phyloP scores from a whole-genome alignment of 2,888 invertebrate genomes.

The Parthenolecanium corni region DNA sequence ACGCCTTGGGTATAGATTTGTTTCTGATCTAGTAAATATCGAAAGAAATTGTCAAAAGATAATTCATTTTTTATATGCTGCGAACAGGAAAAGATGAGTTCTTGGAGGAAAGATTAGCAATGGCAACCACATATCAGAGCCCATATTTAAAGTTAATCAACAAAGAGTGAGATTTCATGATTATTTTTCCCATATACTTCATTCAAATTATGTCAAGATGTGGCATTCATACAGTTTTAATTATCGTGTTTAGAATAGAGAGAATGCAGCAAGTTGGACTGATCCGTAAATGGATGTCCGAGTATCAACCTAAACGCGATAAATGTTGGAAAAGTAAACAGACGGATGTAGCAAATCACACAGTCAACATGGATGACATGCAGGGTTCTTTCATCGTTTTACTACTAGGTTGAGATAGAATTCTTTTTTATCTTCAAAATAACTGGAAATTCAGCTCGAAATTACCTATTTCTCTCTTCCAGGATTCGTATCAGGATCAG shows the following conservation, averaged over 20 bases:
- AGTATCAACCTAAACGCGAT: constrained; percentile 64
- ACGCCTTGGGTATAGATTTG: constrained; percentile 50
- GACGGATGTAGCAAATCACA: constrained; percentile 68
- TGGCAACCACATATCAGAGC: constrained; percentile 61
- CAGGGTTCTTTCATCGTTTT: constrained; percentile 83
- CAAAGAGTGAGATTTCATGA: constrained; percentile 47
- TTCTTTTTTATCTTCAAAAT: neutral
- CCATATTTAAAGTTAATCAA: constrained; percentile 68
- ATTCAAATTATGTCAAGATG: neutral
- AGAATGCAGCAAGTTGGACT: constrained; percentile 74
- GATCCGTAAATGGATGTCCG: constrained; percentile 67
- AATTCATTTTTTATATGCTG: no score
- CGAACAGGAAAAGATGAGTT: constrained; percentile 58
- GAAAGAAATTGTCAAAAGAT: constrained; percentile 9
- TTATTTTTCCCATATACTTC: neutral
- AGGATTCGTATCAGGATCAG: constrained; percentile 43
- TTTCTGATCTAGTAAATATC: neutral
- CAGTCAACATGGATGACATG: constrained; percentile 81
- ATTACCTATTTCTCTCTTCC: neutral
- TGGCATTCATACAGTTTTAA: no score
- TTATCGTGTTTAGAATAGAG: constrained; percentile 46
- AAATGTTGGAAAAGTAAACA: constrained; percentile 58
- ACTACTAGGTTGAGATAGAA: constrained; percentile 51
- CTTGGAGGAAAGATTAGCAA: constrained; percentile 63
- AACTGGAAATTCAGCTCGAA: neutral